phyloP scores from a whole-genome alignment of 2,113 vertebrate genomes.

The Isurus oxyrinchus region DNA sequence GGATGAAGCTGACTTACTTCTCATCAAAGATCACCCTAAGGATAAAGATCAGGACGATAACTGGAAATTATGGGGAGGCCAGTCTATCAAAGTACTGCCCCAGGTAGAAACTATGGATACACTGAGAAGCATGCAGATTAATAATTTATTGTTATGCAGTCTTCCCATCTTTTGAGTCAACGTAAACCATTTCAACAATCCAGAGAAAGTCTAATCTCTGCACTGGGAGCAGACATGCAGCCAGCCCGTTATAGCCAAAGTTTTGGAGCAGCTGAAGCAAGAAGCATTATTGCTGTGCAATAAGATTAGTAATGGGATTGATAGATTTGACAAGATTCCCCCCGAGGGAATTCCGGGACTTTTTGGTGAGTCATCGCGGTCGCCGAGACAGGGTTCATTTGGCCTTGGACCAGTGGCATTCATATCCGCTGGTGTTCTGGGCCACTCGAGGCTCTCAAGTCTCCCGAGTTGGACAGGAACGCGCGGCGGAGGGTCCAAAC shows the following conservation, averaged over 20 bases:
- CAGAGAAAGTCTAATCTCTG: constrained; percentile 74
- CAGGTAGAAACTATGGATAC: constrained; percentile 87
- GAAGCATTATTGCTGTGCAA: no score
- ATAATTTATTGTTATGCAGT: constrained; percentile 86
- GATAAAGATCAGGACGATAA: constrained; percentile 49
- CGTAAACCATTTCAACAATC: constrained; percentile 88
- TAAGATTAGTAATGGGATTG: no score
- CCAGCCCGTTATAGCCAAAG: constrained; percentile 81
- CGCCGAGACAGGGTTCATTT: no score
- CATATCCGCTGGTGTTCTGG: no score
- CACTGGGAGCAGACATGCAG: constrained; percentile 91
- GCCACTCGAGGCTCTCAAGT: no score
- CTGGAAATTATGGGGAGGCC: constrained; percentile 76
- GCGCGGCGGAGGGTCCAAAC: no score
- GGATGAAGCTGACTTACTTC: constrained; percentile 77
- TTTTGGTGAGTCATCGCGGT: no score
- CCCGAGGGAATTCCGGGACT: no score
- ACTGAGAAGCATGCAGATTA: constrained; percentile 83
- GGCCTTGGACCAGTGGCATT: no score
- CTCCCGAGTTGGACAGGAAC: no score
- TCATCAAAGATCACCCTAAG: constrained; percentile 73
- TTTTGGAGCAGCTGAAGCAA: constrained; percentile 92
- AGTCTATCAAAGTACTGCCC: constrained; percentile 74
- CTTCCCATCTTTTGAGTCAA: constrained; percentile 77
- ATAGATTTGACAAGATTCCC: no score